A percentile compares a stretch with the other conserved stretches of the same genome.
Conservation (phyloP, 2,113 vertebrate genomes). For the human region GRCh38 chrX:28616001-28616500, state of each 20-base stretch:
- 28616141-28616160: neutral
- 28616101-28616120: neutral
- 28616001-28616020: neutral
- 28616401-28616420: neutral
- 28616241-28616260: neutral
- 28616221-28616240: slow-evolving; percentile 40
- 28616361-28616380: neutral
- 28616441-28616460: too few relatives aligned
- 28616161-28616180: neutral
- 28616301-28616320: slow-evolving; percentile 28
- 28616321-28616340: slow-evolving; percentile 7
- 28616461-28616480: too few relatives aligned
- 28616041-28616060: neutral
- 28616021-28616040: neutral
- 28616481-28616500: too few relatives aligned
- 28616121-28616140: neutral
- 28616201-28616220: neutral
- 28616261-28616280: neutral
- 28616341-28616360: neutral
- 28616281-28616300: neutral
- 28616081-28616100: neutral
- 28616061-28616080: neutral
- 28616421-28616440: neutral
- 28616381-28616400: slow-evolving; percentile 29
- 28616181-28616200: neutral